Base-by-base conservation (phyloP, 2,888 invertebrate genomes). In the Ectobius pallidus region DNA sequence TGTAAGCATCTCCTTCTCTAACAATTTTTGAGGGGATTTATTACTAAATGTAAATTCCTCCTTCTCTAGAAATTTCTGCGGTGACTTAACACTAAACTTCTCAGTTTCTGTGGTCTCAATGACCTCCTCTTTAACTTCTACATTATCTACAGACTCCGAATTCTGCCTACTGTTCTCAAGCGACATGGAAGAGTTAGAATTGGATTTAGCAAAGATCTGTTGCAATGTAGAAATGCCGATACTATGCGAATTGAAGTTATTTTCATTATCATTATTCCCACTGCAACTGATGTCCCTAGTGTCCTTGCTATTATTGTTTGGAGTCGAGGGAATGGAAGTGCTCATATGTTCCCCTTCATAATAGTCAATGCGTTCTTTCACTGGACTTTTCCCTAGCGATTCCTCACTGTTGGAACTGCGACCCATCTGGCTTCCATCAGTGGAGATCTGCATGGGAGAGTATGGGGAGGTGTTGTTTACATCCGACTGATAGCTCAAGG, bases 371-470 rank as follows among this genome's bases (percentile, higher is more conserved):
- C 34, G 27, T 14, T 69, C 55, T 9, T 72, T 49, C 34, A 70
- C 20, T 20, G 63, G 70, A 34, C 71, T 71, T 39, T 61, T 73
- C 32, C 46, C 30, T 9, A 71, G 30, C 1, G 75, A 75, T 25
- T 75, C 75, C 18, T 74, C 74, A 67, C 72, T 69, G 20, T 69
- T 70, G 16, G 75, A 73, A 22, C 65, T 61, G n/a, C 68, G 42
- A 34, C 71, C 68, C 11, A 44, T 42, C 16, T 42, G 44, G 18
- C 65, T 65, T 46, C 77, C 78, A 76, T 85, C 85, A 2, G 84
- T 84, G 77, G 84, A 85, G 3, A 84, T 84, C 78, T 84, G 85
- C 84, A 85, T 85, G 4, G 85, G 84, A 20, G 85, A 85, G 20
- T 83, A 84, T 78, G 77, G 84, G 83, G 72, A 84, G 3, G 84